A percentile compares a stretch with the other conserved stretches of the same genome.
Evolutionary conservation across 2,888 invertebrate genomes (phyloP).

Genomic region (Sarcophaga variegata): DNA sequence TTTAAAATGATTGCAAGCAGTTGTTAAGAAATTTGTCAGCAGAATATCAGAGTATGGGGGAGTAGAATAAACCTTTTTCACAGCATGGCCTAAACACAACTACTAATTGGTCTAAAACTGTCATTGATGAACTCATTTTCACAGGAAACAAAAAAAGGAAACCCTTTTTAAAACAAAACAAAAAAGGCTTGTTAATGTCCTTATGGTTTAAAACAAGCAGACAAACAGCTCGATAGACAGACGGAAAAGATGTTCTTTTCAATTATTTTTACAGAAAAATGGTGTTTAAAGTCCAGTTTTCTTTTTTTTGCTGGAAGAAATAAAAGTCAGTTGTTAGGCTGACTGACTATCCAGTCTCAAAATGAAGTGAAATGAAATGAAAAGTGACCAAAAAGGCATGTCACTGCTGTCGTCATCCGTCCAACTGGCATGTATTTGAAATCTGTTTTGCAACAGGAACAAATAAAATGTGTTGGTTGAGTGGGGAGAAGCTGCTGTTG

Average conservation of each 20-base stretch:
- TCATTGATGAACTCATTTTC: slow-evolving; percentile 2
- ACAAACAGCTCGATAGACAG: slow-evolving; percentile 7
- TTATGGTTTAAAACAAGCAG: slow-evolving; percentile 33
- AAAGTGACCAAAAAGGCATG: slow-evolving; percentile 63
- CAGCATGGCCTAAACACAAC: slow-evolving; percentile 28
- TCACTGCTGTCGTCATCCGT: slow-evolving; percentile 60
- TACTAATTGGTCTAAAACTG: slow-evolving; percentile 5
- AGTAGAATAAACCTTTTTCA: slow-evolving; percentile 16
- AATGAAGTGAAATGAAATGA: slow-evolving; percentile 45
- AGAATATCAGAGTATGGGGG: not conserved
- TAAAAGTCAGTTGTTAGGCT: not conserved
- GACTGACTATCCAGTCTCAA: not conserved
- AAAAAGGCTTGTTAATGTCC: not conserved
- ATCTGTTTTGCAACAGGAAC: slow-evolving; percentile 30
- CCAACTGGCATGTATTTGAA: slow-evolving; percentile 62
- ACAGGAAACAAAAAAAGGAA: slow-evolving; percentile 1
- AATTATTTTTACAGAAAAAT: slow-evolving; percentile 6
- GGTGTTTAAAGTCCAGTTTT: not conserved
- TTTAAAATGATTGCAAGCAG: slow-evolving; percentile 8
- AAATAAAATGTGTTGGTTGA: not conserved
- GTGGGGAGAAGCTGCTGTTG: not conserved
- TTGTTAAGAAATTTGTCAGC: slow-evolving; percentile 26
- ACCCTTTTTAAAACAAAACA: not conserved
- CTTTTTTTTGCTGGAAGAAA: too few species aligned
- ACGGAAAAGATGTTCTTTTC: slow-evolving; percentile 47